phyloP scores from a whole-genome alignment of 1,140 invertebrate genomes.

The Drosophila auraria region DNA sequence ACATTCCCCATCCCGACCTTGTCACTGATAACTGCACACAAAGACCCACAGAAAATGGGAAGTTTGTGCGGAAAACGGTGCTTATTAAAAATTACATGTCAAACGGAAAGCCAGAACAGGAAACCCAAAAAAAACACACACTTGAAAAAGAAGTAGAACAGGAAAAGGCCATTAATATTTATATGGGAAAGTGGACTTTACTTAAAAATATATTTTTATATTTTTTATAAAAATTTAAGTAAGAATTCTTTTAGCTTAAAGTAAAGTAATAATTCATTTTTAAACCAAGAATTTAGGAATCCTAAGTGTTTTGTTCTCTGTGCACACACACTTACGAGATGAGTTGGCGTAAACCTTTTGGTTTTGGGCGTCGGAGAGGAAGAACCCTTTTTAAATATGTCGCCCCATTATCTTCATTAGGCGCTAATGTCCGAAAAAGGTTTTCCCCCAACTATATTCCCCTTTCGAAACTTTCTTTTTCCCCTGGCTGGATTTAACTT shows the following conservation, averaged over 20 bases:
- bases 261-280: neutral
- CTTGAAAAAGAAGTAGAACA: neutral
- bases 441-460: constrained; percentile 41
- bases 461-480: constrained; percentile 42
- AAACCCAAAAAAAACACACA: constrained; percentile 31
- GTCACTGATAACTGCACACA: constrained; percentile 52
- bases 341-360: constrained; percentile 57
- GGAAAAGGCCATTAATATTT: no score
- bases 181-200: no score
- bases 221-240: neutral
- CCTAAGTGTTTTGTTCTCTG: neutral
- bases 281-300: no score
- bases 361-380: constrained; percentile 7
- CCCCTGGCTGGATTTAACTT: constrained; percentile 42
- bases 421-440: constrained; percentile 70
- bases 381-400: constrained; percentile 68
- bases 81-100: constrained; percentile 84
- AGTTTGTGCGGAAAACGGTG: constrained; percentile 64
- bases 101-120: constrained; percentile 56
- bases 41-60: constrained; percentile 43
- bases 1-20: constrained; percentile 44
- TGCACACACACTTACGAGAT: constrained; percentile 41
- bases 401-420: constrained; percentile 81
- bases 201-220: neutral
- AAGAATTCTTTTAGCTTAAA: neutral